Conservation (phyloP, 2,888 invertebrate species). For the Hemistola chrysoprasaria region DNA sequence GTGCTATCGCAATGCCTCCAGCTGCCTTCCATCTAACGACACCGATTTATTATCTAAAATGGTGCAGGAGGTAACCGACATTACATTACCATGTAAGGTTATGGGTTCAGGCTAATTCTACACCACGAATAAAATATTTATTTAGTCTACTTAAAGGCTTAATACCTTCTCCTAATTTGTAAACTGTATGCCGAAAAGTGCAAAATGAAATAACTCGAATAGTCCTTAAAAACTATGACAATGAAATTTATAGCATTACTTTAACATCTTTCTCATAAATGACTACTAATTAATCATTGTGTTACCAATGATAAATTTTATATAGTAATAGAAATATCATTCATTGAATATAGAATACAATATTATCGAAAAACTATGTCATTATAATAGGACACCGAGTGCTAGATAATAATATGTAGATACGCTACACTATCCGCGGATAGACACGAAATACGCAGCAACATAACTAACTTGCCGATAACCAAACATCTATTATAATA, state of each 20-base stretch:
- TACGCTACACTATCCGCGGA: slow-evolving; percentile 61
- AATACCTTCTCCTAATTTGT: slow-evolving; percentile 69
- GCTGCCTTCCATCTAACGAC: slow-evolving; percentile 43
- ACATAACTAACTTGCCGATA: slow-evolving; percentile 67
- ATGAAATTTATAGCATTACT: slow-evolving; percentile 76
- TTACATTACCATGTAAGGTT: slow-evolving; percentile 51
- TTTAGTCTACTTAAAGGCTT: slow-evolving; percentile 67
- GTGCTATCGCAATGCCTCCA: slow-evolving; percentile 31
- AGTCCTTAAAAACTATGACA: slow-evolving; percentile 77
- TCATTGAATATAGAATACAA: slow-evolving; percentile 81
- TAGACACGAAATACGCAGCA: slow-evolving; percentile 60
- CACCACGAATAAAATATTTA: slow-evolving; percentile 70
- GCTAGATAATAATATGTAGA: slow-evolving; percentile 65
- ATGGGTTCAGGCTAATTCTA: slow-evolving; percentile 69
- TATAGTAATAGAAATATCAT: slow-evolving; percentile 79
- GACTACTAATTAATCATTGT: slow-evolving; percentile 74
- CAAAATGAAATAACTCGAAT: slow-evolving; percentile 77
- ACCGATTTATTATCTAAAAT: slow-evolving; percentile 36
- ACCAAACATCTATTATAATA: slow-evolving; percentile 60
- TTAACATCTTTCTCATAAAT: slow-evolving; percentile 72
- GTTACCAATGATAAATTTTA: slow-evolving; percentile 77
- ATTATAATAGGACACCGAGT: slow-evolving; percentile 75
- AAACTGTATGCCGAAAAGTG: slow-evolving; percentile 75
- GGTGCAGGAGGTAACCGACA: slow-evolving; percentile 52
- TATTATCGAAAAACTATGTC: slow-evolving; percentile 79